Evolutionary conservation across 1,140 invertebrate species (phyloP), one percentile per base, ranked within the genome.

Genomic region (Drosophila ambigua): DNA sequence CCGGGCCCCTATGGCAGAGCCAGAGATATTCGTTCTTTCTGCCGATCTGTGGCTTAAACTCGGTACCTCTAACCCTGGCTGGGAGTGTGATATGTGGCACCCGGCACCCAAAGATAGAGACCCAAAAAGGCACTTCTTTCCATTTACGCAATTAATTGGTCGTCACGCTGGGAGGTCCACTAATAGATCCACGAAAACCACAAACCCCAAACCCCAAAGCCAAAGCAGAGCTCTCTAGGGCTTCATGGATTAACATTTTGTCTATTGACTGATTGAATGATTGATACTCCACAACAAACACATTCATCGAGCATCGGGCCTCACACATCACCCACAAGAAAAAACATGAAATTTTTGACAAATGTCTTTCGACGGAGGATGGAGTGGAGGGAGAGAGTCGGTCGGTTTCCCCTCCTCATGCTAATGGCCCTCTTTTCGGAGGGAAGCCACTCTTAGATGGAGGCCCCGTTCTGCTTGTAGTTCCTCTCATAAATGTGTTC

Each of bases 81-180:
- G 51, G 20, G 80, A 73, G 83, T 87, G 83, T 72, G 83, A 87
- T 76, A 83, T 88, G 79, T 87, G 83, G 83, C 83, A 87, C 64
- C 75, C 83, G 83, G 83, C 83, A 87, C 64, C 75, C 83, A 77
- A 69, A 85, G 77, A 80, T 72, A 85, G 73, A 77, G 60, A 44
- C 79, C 72, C 31, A 4, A 68, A 87, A 72, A 72, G 78, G 79
- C 83, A 88, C 82, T 88, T 83, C 43, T 87, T 87, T 87, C 82
- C 82, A 87, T 87, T 87, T 87, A 88, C 83, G 82, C 82, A 88
- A 87, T 87, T 87, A 87, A 88, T 87, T 88, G 83, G 63, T 72
- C 63, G 71, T 57, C 83, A 45, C 83, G 16, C 79, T 88, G 79
- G 83, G 83, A 55, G 83, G 83, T 87, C 83, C 49, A 66, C 76